phyloP scores from a whole-genome alignment of 2,888 invertebrate genomes.

The Willowsia nigromaculata region DNA sequence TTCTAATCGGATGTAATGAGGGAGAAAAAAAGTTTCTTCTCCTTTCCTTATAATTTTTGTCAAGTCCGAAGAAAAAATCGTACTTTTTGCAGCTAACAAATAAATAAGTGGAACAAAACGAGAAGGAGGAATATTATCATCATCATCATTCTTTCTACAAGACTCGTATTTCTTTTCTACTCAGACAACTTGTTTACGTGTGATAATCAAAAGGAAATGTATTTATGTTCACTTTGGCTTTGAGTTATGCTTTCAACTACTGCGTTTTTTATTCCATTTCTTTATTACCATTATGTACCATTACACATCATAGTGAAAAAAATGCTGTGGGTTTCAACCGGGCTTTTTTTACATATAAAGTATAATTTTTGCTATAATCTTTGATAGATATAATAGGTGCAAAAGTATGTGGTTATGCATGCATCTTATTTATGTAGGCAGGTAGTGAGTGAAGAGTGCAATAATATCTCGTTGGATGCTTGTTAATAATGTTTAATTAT shows the following conservation, averaged over 20 bases:
- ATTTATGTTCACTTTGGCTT: slow-evolving; percentile 43
- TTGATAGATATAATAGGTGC: neutral
- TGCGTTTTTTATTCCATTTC: slow-evolving; percentile 36
- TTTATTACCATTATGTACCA: slow-evolving; percentile 21
- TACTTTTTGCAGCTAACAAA: slow-evolving; percentile 26
- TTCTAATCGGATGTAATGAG: slow-evolving; percentile 70
- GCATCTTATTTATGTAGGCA: slow-evolving; percentile 54
- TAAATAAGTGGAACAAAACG: neutral
- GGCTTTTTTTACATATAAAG: neutral
- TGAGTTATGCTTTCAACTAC: slow-evolving; percentile 58
- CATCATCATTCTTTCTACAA: slow-evolving; percentile 7
- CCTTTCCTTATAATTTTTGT: slow-evolving; percentile 14
- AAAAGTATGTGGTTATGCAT: slow-evolving; percentile 23
- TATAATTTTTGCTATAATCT: neutral
- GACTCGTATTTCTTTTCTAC: neutral
- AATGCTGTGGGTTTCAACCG: neutral
- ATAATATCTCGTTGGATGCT: slow-evolving; percentile 69
- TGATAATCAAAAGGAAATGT: slow-evolving; percentile 53
- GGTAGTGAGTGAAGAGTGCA: slow-evolving; percentile 51
- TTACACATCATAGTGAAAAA: slow-evolving; percentile 14
- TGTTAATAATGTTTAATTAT: slow-evolving; percentile 75
- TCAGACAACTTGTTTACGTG: slow-evolving; percentile 50
- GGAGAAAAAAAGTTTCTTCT: slow-evolving; percentile 44
- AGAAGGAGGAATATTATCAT: slow-evolving; percentile 3
- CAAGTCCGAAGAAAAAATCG: neutral